Evolutionary conservation across 2,797 vertebrate genomes (phyloP).

Genomic region (Cheirogaleus major): DNA sequence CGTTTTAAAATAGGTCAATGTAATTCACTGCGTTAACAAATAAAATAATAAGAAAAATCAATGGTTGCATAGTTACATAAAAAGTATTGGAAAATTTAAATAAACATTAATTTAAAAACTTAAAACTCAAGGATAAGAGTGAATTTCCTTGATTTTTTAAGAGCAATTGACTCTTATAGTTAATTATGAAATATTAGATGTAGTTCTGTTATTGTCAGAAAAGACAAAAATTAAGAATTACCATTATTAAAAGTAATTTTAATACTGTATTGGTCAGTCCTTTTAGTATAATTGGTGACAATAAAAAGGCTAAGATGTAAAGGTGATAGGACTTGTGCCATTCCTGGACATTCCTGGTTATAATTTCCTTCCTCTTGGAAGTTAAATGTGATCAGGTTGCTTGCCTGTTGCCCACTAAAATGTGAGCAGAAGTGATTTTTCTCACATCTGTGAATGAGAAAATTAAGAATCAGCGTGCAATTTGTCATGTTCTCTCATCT

Average conservation of each 20-base stretch:
- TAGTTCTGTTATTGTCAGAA: not conserved
- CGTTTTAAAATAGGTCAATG: not conserved
- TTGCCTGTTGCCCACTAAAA: not conserved
- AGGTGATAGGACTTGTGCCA: not conserved
- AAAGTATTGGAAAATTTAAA: not conserved
- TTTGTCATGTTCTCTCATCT: not conserved
- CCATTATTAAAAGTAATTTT: not conserved
- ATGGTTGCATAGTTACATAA: not conserved
- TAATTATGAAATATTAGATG: not conserved
- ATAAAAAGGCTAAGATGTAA: not conserved
- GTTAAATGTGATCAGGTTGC: not conserved
- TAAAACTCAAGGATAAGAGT: not conserved
- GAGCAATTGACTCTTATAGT: not conserved
- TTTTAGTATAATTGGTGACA: not conserved
- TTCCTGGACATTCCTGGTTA: fast-evolving
- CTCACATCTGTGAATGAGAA: not conserved
- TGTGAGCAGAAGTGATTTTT: not conserved
- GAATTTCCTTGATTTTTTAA: not conserved
- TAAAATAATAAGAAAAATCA: not conserved
- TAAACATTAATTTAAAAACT: not conserved
- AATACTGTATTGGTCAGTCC: not conserved
- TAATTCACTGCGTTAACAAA: not conserved
- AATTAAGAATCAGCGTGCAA: not conserved
- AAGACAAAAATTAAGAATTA: not conserved
- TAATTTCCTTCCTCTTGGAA: not conserved